Base-by-base conservation (phyloP, 1,140 invertebrate genomes). In the Drosophila saltans region DNA sequence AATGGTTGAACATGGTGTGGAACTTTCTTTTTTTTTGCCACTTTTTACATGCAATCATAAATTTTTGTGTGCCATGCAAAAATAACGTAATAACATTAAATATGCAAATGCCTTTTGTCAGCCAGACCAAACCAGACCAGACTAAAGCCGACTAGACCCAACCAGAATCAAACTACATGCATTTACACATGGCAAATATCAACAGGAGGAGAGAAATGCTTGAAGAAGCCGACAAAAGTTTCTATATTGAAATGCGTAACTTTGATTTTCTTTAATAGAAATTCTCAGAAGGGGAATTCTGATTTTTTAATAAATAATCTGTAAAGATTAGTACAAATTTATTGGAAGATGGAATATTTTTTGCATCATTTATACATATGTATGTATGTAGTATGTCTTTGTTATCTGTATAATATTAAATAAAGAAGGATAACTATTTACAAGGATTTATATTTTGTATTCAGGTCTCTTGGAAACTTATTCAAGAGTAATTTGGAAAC, bases 11-110 rank as follows among this genome's bases (percentile, higher is more conserved):
- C 63, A 75, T 58, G 65, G 55, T 66, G 66, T 66, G 66, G 65
- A 68, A 75, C 33, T 72, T 66, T 74, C 80, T 65, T 72, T 66
- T 74, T 83, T 36, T 30, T 30, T 30, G 28, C 28, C 28, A 4
- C 4, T 30, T 59, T 59, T 59, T 33, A 16, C 78, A 89, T 89
- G 84, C 84, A 89, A 89, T 89, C 84, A 89, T 89, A 89, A 81
- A 89, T 89, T 89, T 89, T 81, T 84, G 84, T 89, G 69, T 83
- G 84, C 80, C 80, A 89, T 84, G 84, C 84, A 89, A 89, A 36
- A 88, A 89, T 89, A 89, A 89, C 84, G 84, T 89, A 89, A 89
- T 89, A 89, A 89, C 85, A 89, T 89, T 89, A 89, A 89, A 89
- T 89, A 89, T 89, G 84, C 84, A 89, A 89, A 89, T 89, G 84